These are phyloP conservation scores for Salpingus planirostris DNA, from an alignment of 2,888 invertebrate genomes.

Conservation along the genomic window DNA sequence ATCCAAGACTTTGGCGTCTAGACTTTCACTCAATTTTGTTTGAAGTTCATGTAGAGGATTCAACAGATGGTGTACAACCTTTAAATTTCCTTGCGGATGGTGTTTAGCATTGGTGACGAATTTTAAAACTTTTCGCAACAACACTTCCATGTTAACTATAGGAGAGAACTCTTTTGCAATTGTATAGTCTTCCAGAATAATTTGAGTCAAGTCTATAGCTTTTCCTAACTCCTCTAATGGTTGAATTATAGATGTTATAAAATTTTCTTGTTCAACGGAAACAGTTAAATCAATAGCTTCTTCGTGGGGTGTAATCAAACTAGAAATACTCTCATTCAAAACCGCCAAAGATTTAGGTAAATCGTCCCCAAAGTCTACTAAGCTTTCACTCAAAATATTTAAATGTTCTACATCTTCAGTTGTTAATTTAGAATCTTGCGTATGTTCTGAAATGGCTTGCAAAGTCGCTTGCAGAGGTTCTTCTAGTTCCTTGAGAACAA, in stretches of 20 bases:
- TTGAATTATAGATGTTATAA: conserved; percentile 20
- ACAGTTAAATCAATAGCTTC: conserved; percentile 1
- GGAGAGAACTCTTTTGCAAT: conserved; percentile 23
- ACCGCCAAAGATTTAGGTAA: conserved; percentile 3
- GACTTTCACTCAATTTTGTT: conserved; percentile 21
- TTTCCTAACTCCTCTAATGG: conserved; percentile 24
- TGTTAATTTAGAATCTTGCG: background rate
- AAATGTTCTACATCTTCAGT: background rate
- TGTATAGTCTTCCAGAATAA: conserved; percentile 23
- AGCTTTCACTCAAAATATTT: conserved; percentile 1
- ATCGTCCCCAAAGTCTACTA: too few species aligned
- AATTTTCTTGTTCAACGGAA: conserved; percentile 13
- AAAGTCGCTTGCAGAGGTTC: conserved; percentile 29
- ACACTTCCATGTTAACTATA: conserved; percentile 26
- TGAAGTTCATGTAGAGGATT: conserved; percentile 28
- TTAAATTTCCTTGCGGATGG: conserved; percentile 23
- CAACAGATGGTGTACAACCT: conserved; percentile 27
- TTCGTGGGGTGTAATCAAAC: conserved; percentile 1
- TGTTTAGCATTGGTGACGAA: conserved; percentile 29
- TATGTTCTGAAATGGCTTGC: conserved; percentile 10
- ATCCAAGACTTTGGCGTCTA: conserved; percentile 21
- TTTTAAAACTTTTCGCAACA: conserved; percentile 28
- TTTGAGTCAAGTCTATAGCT: conserved; percentile 26
- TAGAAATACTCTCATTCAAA: conserved; percentile 2
- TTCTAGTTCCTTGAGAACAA: conserved; percentile 28